Conservation (phyloP, 2,797 vertebrate species). For the Apodemus agrarius region DNA sequence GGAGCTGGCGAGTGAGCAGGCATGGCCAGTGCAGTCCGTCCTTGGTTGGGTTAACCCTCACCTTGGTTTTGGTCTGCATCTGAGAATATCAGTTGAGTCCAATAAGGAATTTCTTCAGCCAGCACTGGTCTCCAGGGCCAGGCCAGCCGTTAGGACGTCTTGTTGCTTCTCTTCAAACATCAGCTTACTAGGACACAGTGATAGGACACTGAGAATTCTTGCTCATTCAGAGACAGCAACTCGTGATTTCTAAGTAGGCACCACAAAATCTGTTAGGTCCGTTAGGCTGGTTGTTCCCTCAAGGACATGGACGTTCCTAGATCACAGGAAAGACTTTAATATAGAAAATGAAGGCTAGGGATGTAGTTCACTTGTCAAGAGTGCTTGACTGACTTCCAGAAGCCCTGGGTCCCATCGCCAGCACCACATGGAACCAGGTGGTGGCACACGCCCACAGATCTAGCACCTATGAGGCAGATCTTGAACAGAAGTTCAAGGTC, state of each 20-base stretch:
- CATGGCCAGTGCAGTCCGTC: not conserved
- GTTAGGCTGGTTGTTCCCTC: not conserved
- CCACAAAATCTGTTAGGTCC: not conserved
- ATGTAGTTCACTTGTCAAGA: not conserved
- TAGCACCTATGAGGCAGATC: not conserved
- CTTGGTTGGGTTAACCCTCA: not conserved
- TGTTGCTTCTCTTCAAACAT: not conserved
- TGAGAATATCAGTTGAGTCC: not conserved
- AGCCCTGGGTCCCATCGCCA: not conserved
- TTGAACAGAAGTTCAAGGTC: not conserved
- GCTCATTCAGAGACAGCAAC: not conserved
- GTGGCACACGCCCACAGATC: no score
- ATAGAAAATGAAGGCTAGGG: not conserved
- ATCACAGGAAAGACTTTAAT: not conserved
- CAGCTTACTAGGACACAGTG: not conserved
- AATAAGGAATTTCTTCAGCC: not conserved
- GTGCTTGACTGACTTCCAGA: not conserved
- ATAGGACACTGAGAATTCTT: no score
- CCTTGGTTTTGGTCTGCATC: not conserved
- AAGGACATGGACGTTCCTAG: not conserved
- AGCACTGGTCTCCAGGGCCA: not conserved
- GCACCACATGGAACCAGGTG: not conserved
- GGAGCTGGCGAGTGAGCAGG: not conserved
- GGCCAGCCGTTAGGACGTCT: no score
- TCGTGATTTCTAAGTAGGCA: constrained; percentile 6